These are phyloP conservation scores for Ciconia stormi DNA, from an alignment of 2,113 vertebrate genomes.

Conservation along the genomic window DNA sequence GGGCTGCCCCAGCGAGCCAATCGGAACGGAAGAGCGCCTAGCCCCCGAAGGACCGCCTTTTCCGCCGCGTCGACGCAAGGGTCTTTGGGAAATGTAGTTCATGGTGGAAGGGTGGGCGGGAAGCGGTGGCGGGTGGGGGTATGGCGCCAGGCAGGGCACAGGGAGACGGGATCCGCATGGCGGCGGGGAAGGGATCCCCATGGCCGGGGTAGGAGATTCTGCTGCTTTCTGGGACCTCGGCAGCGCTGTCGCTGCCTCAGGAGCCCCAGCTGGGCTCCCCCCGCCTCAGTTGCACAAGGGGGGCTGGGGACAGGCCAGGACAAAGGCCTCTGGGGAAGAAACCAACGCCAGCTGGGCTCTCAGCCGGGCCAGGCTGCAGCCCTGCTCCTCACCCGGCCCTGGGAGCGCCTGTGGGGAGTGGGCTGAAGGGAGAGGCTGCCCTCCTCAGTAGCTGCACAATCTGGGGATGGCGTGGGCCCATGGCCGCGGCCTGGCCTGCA, in stretches of 20 bases:
- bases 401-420: rapidly evolving
- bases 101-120: rapidly evolving
- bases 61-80: not conserved
- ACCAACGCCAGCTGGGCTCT: rapidly evolving
- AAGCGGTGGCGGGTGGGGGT: rapidly evolving
- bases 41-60: rapidly evolving
- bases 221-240: not conserved
- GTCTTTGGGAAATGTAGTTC: not conserved
- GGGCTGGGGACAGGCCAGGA: rapidly evolving
- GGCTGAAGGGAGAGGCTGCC: not conserved
- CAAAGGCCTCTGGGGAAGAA: not conserved
- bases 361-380: not conserved
- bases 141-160: rapidly evolving
- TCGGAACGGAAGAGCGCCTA: rapidly evolving
- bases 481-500: too few species aligned
- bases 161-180: rapidly evolving
- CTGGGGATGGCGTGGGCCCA: rapidly evolving
- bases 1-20: not conserved
- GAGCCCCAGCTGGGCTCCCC: not conserved
- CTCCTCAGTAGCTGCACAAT: rapidly evolving
- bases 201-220: not conserved
- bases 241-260: not conserved
- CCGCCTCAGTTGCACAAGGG: rapidly evolving
- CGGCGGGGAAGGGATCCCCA: rapidly evolving
- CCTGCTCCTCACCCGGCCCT: not conserved